Conservation (phyloP, 1,140 invertebrate genomes). For the Penaeus japonicus region DNA sequence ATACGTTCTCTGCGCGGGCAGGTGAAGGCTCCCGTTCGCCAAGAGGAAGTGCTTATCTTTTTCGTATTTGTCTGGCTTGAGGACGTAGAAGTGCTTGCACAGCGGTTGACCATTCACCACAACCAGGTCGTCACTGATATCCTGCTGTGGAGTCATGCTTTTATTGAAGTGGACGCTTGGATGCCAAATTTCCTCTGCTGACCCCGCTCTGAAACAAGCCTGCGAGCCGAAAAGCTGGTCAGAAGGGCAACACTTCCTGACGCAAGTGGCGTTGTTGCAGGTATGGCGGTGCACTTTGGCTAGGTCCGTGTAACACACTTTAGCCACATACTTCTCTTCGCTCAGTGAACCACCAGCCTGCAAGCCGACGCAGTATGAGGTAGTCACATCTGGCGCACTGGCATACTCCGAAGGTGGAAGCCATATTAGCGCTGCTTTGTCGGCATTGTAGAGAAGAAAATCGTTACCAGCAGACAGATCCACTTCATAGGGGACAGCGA, state of each 20-base stretch:
- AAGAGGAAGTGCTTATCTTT: not conserved
- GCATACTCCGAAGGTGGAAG: not conserved
- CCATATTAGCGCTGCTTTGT: not conserved
- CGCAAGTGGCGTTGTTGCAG: not conserved
- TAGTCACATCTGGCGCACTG: not conserved
- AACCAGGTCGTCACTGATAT: not conserved
- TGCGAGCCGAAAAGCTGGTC: not conserved
- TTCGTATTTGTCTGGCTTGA: not conserved
- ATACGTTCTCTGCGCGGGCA: not conserved
- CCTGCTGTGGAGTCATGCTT: not conserved
- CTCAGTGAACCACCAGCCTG: not conserved
- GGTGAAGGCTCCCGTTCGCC: not conserved
- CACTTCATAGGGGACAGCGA: not conserved
- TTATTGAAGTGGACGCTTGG: not conserved
- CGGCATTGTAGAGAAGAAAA: not conserved
- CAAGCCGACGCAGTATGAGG: not conserved
- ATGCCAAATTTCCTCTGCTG: not conserved
- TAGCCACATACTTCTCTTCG: not conserved
- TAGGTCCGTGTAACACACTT: not conserved
- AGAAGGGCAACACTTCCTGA: constrained; percentile 14
- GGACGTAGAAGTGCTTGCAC: not conserved
- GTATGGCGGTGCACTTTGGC: not conserved
- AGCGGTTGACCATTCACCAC: not conserved
- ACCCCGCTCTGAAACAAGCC: not conserved
- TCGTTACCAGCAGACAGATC: not conserved